Evolutionary conservation across 2,113 vertebrate genomes (phyloP), one percentile per base, ranked within the genome.

Genomic region (Eretmochelys imbricata): DNA sequence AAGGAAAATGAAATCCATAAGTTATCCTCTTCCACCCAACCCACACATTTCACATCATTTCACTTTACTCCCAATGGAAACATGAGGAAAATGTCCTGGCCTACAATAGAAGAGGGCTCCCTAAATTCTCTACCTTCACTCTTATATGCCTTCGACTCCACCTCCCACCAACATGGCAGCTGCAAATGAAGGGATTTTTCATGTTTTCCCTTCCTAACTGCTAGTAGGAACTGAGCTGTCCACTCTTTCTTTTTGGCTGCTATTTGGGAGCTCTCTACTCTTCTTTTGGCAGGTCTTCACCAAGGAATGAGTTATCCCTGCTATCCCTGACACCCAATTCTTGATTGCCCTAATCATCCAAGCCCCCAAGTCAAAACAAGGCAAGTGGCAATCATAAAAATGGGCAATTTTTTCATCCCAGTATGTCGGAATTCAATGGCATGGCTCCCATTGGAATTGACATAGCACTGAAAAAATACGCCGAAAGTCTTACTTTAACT

Each of bases 361-460:
- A 42, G 9, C 38, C 10, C 24, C 24, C 57, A 29, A 46, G 42
- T 76, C 11, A 14, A 78, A n/a, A 4, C 31, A 1, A 38, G 59
- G 29, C 14, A 24, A 0, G 0, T 0, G 0, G 5, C 29, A 54
- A 29, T 12, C 42, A 78, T 27, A 78, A 78, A 78, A 11, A 78
- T 4, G 2, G 7, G 6, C 11, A 46, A 29, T 13, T 27, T 48
- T 76, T 48, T 78, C 75, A 8, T 25, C 24, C 12, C 10, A 14
- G 3, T 29, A 7, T 78, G 3, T 1, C 3, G 14, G 16, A 22
- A 1, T 5, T 25, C 0, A 2, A 4, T 3, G 78, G 27, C 19
- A 86, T 69, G 80, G n/a, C 11, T 80, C 55, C 42, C 35, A 35
- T 20, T 17, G 79, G 84, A 91, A 69, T 35, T 17, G 16, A 50